These are phyloP conservation scores for Cyanoliseus patagonus DNA, from an alignment of 2,113 vertebrate genomes.

Conservation along the genomic window DNA sequence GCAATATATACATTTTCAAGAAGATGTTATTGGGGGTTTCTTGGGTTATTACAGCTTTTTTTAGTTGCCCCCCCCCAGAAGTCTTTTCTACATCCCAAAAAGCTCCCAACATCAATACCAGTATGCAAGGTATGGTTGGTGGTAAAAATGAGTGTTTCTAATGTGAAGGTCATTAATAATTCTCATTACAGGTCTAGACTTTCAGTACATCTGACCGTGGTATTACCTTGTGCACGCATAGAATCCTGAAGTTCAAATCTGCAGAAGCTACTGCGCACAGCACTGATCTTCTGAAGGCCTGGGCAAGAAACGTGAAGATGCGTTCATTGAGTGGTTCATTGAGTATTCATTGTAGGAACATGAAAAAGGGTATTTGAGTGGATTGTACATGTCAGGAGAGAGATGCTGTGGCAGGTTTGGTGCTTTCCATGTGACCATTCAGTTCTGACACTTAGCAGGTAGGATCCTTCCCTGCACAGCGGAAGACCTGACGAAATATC, in stretches of 20 bases:
- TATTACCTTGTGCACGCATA: background rate
- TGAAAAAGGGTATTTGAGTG: background rate
- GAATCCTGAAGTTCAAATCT: background rate
- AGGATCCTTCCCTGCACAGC: background rate
- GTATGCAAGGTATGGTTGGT: background rate
- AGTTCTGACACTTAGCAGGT: background rate
- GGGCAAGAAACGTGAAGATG: background rate
- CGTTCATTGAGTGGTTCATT: background rate
- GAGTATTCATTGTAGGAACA: background rate
- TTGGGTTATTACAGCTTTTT: background rate
- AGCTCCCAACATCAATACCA: background rate
- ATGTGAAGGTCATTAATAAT: background rate
- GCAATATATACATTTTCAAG: background rate
- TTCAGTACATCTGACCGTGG: background rate
- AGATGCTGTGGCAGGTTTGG: background rate
- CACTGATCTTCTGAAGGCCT: background rate
- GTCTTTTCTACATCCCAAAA: background rate
- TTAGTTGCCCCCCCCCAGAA: background rate
- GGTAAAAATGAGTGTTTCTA: background rate
- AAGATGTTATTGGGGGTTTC: accelerated
- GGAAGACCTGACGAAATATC: background rate
- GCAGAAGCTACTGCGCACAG: background rate
- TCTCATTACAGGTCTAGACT: background rate
- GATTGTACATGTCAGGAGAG: background rate
- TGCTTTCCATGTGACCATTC: background rate